phyloP scores from a whole-genome alignment of 2,888 invertebrate genomes.

The Agrochola circellaris region DNA sequence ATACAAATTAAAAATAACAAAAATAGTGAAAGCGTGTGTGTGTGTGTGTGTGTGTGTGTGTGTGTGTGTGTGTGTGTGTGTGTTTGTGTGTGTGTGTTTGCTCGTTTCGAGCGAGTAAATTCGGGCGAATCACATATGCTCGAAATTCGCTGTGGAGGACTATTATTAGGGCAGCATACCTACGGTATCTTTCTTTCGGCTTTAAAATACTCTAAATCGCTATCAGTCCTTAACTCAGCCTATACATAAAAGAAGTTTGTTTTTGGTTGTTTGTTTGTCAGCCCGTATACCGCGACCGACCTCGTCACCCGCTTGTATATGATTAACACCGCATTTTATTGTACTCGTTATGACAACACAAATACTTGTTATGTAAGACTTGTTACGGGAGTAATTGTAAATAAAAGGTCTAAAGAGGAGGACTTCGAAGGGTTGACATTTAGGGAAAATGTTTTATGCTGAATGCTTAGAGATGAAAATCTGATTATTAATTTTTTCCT shows the following conservation, averaged over 20 bases:
- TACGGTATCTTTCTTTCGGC: neutral
- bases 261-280: slow-evolving; percentile 77
- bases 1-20: no score
- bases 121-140: no score
- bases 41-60: no score
- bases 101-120: no score
- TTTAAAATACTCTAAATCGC: slow-evolving; percentile 14
- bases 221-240: slow-evolving; percentile 18
- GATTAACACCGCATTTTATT: slow-evolving; percentile 65
- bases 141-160: neutral
- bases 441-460: neutral
- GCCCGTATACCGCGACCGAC: slow-evolving; percentile 78
- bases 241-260: slow-evolving; percentile 74
- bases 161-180: neutral
- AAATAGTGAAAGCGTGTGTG: no score
- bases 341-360: slow-evolving; percentile 48
- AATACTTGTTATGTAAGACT: slow-evolving; percentile 27
- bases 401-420: slow-evolving; percentile 20
- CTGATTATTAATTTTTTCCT: neutral
- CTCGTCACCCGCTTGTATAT: slow-evolving; percentile 65
- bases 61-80: no score
- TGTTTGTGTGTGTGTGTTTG: no score
- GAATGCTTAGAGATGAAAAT: neutral
- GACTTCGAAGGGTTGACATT: neutral
- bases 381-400: slow-evolving; percentile 18